Base-by-base conservation (phyloP, 2,797 vertebrate species). In the Crocidura indochinensis region DNA sequence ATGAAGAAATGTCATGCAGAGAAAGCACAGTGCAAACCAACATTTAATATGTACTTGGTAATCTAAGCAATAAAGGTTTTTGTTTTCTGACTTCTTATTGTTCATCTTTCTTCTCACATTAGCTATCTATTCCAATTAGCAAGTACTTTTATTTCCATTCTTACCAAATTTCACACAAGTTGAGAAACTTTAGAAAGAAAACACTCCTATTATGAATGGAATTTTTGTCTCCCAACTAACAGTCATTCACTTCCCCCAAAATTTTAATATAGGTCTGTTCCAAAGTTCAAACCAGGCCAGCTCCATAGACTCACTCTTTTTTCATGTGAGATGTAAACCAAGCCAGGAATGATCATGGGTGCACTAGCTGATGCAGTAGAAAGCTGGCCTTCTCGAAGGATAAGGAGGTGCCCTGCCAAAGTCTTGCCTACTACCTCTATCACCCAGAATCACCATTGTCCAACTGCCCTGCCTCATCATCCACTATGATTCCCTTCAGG, bases 21-120 rank as follows among this genome's bases (percentile, higher is more conserved):
- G 56, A 14, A 29, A n/a, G 65, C 2, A 67, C 27, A 29, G 27
- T 10, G n/a, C n/a, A n/a, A 3, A 67, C 26, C 64, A 65, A n/a
- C 56, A 60, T 17, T 60, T 60, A 17, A 20, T 60, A 60, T 20
- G 15, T 67, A 60, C 38, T 76, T 73, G 71, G 56, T 60, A 60
- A 60, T 6, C 1, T 60, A 60, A 20, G 56, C 6, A 60, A 60
- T 15, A 60, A 60, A 19, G 56, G 56, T 60, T 60, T 6, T 60
- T 60, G 15, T 20, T 60, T 8, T 19, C 56, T 38, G 38, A 38
- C 38, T 19, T 19, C 20, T 60, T 60, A 19, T 60, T 22, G 38
- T 38, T 38, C 38, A 62, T 82, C 68, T 72, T 84, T 22, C 76
- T 85, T 92, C 51, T 53, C 62, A 90, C 31, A 78, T 82, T 51